Conservation (phyloP, 37 sponge, comb jelly and placozoan genomes). For the Halichondria panicea region DNA sequence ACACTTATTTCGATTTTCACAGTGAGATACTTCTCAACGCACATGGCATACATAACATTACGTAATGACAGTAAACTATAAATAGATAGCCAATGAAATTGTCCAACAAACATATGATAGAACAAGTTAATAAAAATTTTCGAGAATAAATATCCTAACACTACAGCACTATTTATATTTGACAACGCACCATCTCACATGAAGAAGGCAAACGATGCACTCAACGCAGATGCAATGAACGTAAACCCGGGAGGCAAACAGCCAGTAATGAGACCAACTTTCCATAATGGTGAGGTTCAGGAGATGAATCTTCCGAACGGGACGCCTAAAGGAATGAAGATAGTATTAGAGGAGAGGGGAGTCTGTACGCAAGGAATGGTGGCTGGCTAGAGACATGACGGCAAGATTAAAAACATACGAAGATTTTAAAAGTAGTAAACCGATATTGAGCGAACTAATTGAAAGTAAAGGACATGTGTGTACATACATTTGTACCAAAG, state of each 20-base stretch:
- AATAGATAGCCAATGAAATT: not conserved
- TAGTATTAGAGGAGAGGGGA: constrained; percentile 49
- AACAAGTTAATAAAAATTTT: constrained; percentile 47
- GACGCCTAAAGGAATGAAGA: constrained; percentile 32
- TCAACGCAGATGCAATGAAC: constrained; percentile 50
- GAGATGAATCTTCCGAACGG: constrained; percentile 26
- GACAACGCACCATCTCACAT: constrained; percentile 49
- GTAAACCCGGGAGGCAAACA: constrained; percentile 45
- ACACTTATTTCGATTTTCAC: too few relatives aligned
- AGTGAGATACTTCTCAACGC: too few relatives aligned
- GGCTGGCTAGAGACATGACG: constrained; percentile 12
- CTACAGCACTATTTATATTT: constrained; percentile 30
- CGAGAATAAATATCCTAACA: constrained; percentile 35
- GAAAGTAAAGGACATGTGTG: constrained; percentile 19
- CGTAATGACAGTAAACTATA: too few relatives aligned
- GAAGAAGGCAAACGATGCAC: constrained; percentile 30
- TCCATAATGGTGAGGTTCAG: constrained; percentile 27
- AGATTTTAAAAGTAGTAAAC: constrained; percentile 13
- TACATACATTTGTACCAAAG: constrained; percentile 43
- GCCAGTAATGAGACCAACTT: constrained; percentile 47
- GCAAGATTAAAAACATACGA: not conserved
- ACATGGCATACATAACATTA: too few relatives aligned
- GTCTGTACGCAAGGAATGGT: constrained; percentile 34
- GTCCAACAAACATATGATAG: not conserved
- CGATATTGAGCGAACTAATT: not conserved